These are phyloP conservation scores for Ptiloglossa arizonensis DNA, from an alignment of 1,140 invertebrate genomes.

Conservation along the genomic window DNA sequence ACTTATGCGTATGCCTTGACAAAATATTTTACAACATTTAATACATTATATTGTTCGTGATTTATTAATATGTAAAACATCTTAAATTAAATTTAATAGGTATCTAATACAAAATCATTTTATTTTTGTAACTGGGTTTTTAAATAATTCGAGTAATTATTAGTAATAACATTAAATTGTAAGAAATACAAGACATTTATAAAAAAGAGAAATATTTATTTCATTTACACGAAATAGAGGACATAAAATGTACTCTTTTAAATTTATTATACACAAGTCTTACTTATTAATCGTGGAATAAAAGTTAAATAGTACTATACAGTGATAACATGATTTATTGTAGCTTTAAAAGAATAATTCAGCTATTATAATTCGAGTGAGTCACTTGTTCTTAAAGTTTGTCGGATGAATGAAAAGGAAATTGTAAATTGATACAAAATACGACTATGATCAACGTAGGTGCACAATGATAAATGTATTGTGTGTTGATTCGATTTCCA, in stretches of 20 bases:
- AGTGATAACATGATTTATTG: slow-evolving; percentile 61
- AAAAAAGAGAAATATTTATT: slow-evolving; percentile 50
- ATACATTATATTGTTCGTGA: too few species aligned
- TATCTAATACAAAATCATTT: too few species aligned
- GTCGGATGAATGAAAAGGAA: slow-evolving; percentile 39
- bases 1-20: too few species aligned
- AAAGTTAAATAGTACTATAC: slow-evolving; percentile 72
- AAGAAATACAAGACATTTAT: slow-evolving; percentile 2
- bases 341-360: slow-evolving; percentile 36
- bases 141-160: background rate
- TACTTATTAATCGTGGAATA: slow-evolving; percentile 51
- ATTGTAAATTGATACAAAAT: slow-evolving; percentile 44
- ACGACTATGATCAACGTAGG: slow-evolving; percentile 23
- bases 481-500: slow-evolving; percentile 13
- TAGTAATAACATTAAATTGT: background rate
- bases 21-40: too few species aligned
- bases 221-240: slow-evolving; percentile 41
- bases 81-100: too few species aligned
- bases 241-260: slow-evolving; percentile 22
- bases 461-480: slow-evolving; percentile 41
- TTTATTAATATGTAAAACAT: too few species aligned
- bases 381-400: slow-evolving; percentile 7
- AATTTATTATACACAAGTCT: slow-evolving; percentile 45
- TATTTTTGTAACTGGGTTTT: too few species aligned
- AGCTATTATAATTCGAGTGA: slow-evolving; percentile 41